A percentile compares a stretch with the other conserved stretches of the same genome.
Conservation (phyloP, 2,113 vertebrate species). For the Chascanopsetta lugubris region DNA sequence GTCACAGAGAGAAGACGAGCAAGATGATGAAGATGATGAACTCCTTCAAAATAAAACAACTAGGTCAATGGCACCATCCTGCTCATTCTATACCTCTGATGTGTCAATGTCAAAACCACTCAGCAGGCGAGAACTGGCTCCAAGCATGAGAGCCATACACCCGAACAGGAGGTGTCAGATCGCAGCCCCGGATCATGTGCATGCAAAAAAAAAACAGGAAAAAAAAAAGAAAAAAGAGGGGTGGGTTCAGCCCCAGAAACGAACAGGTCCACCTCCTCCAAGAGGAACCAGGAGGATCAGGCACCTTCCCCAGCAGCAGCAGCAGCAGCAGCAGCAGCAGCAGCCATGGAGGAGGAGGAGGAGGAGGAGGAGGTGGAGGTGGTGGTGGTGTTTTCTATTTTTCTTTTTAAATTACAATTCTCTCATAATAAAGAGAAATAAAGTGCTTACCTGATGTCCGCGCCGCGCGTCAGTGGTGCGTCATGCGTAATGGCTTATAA, state of each 20-base stretch:
- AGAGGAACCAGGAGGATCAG: constrained; percentile 11
- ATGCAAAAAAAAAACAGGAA: constrained; percentile 20
- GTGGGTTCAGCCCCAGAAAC: constrained; percentile 61
- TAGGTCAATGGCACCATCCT: constrained; percentile 39
- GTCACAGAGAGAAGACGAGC: constrained; percentile 55
- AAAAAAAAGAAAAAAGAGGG: constrained; percentile 33
- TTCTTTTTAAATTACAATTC: not conserved
- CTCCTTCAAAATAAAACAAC: no score
- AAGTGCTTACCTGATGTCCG: constrained; percentile 78
- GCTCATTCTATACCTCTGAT: constrained; percentile 1
- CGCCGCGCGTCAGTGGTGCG: constrained; percentile 69
- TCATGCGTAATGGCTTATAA: no score
- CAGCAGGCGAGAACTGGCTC: constrained; percentile 32
- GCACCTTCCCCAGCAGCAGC: no score
- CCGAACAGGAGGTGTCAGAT: not conserved
- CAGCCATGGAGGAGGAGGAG: not conserved
- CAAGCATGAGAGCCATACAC: constrained; percentile 2
- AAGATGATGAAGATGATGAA: constrained; percentile 46
- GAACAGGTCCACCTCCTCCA: constrained; percentile 49
- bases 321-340: constrained; percentile 20
- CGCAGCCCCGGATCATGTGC: not conserved
- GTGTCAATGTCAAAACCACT: constrained; percentile 66
- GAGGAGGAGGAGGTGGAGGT: no score
- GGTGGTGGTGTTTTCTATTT: not conserved
- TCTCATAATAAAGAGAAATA: not conserved